A percentile compares a stretch with the other conserved stretches of the same genome.
phyloP scores from a whole-genome alignment of 2,888 invertebrate genomes.

The Amiota mariae region DNA sequence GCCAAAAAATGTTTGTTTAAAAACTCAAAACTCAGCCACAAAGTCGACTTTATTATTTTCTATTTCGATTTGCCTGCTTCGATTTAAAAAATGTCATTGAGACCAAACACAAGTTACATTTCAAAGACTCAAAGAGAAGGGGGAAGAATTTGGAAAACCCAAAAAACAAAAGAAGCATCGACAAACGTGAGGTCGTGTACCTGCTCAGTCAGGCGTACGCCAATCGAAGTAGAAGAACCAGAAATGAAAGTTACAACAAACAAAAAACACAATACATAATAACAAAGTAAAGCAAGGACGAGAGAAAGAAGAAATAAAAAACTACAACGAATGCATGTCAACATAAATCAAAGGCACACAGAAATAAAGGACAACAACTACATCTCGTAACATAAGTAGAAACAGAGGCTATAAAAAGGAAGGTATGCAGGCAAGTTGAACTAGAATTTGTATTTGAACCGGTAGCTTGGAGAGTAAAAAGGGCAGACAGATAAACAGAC shows the following conservation, averaged over 20 bases:
- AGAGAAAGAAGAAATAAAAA: conserved; percentile 11
- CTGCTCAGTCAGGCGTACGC: conserved; percentile 62
- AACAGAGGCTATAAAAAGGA: conserved; percentile 25
- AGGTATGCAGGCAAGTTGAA: not conserved
- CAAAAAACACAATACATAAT: conserved; percentile 13
- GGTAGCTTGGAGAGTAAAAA: too few relatives aligned
- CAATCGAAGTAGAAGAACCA: conserved; percentile 45
- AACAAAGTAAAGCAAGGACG: conserved; percentile 18
- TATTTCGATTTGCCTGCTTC: conserved; percentile 34
- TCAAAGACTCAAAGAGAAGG: not conserved
- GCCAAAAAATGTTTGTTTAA: conserved; percentile 57
- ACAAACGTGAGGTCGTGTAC: conserved; percentile 34
- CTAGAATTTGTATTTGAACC: not conserved
- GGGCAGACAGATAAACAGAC: not conserved
- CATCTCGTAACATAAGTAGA: conserved; percentile 7
- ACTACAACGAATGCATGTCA: conserved; percentile 60
- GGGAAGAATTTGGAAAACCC: not conserved
- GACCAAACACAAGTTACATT: conserved; percentile 38
- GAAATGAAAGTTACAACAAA: conserved; percentile 16
- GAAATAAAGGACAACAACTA: conserved; percentile 9
- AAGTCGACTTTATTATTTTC: conserved; percentile 25
- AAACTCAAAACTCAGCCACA: not conserved
- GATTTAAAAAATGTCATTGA: not conserved
- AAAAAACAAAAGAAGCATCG: not conserved
- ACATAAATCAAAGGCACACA: conserved; percentile 64